phyloP scores from a whole-genome alignment of 2,113 vertebrate genomes.

The Naja naja region DNA sequence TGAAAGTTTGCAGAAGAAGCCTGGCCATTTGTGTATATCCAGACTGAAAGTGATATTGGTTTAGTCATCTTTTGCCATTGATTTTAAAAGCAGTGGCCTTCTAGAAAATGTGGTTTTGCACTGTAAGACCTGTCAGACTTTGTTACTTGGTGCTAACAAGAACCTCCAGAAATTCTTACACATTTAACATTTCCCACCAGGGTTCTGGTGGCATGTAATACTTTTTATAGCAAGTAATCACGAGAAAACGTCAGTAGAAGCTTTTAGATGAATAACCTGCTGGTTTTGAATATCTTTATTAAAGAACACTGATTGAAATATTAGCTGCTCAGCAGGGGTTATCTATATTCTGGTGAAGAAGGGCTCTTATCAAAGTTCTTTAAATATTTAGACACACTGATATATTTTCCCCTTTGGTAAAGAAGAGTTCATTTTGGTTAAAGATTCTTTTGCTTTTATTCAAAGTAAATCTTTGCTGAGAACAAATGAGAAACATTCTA shows the following conservation, averaged over 20 bases:
- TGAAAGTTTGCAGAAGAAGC: not conserved
- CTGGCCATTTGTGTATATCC: not conserved
- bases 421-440: constrained; percentile 16
- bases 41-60: not conserved
- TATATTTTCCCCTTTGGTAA: constrained; percentile 32
- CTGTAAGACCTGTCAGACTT: not conserved
- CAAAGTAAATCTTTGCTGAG: not conserved
- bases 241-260: constrained; percentile 32
- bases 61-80: not conserved
- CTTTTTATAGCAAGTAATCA: constrained; percentile 34
- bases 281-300: constrained; percentile 41
- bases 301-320: constrained; percentile 46
- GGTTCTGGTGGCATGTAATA: constrained; percentile 25
- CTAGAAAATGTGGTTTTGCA: not conserved
- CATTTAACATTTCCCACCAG: constrained; percentile 23
- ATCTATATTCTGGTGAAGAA: constrained; percentile 30
- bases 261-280: constrained; percentile 24
- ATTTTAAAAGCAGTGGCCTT: not conserved
- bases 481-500: not conserved
- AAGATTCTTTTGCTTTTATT: not conserved
- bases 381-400: constrained; percentile 36
- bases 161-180: not conserved
- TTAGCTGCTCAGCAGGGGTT: constrained; percentile 18
- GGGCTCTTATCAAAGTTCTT: constrained; percentile 24
- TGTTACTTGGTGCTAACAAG: constrained; percentile 8